These are phyloP conservation scores for Pangasius sanitwongsei DNA, from an alignment of 2,797 vertebrate genomes.

Conservation along the genomic window DNA sequence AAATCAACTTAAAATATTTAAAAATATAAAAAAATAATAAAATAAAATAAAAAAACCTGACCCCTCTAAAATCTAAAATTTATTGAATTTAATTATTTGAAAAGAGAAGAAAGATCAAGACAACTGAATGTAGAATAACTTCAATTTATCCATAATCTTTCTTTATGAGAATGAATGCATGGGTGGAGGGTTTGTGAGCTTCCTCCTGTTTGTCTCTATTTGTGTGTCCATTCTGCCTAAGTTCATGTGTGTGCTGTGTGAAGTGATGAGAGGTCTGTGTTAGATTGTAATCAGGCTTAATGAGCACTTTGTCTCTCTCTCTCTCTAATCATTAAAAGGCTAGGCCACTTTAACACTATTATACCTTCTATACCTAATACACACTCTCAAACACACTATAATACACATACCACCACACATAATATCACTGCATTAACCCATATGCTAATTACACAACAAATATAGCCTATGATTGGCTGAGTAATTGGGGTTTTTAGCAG, in stretches of 20 bases:
- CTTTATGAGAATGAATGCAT: not conserved
- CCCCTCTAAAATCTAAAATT: not conserved
- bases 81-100: not conserved
- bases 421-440: constrained; percentile 39
- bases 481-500: constrained; percentile 16
- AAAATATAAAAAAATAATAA: not conserved
- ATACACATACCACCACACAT: not conserved
- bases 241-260: constrained; percentile 7
- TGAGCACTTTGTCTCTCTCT: constrained; percentile 77
- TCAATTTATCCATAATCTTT: not conserved
- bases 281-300: constrained; percentile 74
- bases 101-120: not conserved
- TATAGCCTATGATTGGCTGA: constrained; percentile 40
- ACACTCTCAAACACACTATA: constrained; percentile 12
- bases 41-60: not conserved
- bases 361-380: constrained; percentile 12
- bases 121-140: not conserved
- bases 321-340: constrained; percentile 69
- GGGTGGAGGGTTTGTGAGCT: not conserved
- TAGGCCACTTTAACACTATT: constrained; percentile 41
- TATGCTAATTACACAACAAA: constrained; percentile 48
- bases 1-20: no score
- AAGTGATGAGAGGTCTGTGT: constrained; percentile 57
- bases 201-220: not conserved
- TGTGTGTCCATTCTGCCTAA: constrained; percentile 6